phyloP scores from a whole-genome alignment of 1,140 invertebrate genomes.

The Saccostrea cuccullata region DNA sequence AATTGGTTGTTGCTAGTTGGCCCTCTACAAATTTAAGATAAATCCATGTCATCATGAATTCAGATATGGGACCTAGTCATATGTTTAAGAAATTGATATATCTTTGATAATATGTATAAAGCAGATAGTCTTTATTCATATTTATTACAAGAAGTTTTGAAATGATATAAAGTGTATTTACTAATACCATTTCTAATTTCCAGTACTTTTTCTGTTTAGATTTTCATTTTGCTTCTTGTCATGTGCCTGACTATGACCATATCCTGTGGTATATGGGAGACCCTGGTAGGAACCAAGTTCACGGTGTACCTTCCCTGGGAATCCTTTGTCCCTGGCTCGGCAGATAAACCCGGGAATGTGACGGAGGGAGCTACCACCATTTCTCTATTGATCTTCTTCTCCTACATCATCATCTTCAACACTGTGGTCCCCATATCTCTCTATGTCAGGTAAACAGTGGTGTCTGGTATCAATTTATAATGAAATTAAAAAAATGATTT shows the following conservation, averaged over 20 bases:
- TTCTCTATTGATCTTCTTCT: slow-evolving; percentile 98
- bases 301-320: slow-evolving; percentile 97
- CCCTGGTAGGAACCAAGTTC: slow-evolving; percentile 86
- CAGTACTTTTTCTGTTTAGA: slow-evolving; percentile 83
- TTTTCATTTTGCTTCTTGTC: slow-evolving; percentile 97
- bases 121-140: too few relatives aligned
- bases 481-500: too few relatives aligned
- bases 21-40: too few relatives aligned
- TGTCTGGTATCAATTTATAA: neutral
- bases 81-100: too few relatives aligned
- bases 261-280: slow-evolving; percentile 98
- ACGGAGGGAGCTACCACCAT: slow-evolving; percentile 92
- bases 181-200: too few relatives aligned
- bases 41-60: too few relatives aligned
- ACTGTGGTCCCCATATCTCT: slow-evolving; percentile 99
- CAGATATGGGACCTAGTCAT: too few relatives aligned
- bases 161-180: too few relatives aligned
- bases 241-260: slow-evolving; percentile 99
- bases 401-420: slow-evolving; percentile 99
- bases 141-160: too few relatives aligned
- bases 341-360: slow-evolving; percentile 55
- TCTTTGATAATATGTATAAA: too few relatives aligned
- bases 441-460: slow-evolving; percentile 91
- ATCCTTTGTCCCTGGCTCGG: slow-evolving; percentile 86
- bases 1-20: too few relatives aligned